Percentiles rank a stretch among this genome's conserved stretches.
phyloP scores from a whole-genome alignment of 2,113 vertebrate genomes.

The Plectropomus leopardus region DNA sequence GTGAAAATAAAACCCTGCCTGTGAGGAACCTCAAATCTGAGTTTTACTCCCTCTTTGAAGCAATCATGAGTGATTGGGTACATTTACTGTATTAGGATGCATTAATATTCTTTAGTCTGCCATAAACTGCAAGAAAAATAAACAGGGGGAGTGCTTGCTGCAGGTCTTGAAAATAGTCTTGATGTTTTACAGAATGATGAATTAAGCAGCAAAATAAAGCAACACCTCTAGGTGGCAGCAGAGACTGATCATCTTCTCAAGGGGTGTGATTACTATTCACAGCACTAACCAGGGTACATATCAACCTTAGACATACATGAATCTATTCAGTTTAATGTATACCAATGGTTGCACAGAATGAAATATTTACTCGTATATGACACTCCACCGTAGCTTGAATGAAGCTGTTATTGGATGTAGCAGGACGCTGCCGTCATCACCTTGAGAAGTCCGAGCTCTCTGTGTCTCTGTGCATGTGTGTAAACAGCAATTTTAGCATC shows the following conservation, averaged over 20 bases:
- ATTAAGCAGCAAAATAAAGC: not conserved
- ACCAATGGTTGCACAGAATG: slow-evolving; percentile 36
- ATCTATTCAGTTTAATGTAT: slow-evolving; percentile 65
- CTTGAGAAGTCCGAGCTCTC: slow-evolving; percentile 30
- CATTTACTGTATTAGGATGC: slow-evolving; percentile 33
- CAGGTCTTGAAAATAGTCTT: slow-evolving; percentile 38
- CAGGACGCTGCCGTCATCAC: slow-evolving; percentile 48
- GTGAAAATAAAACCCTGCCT: slow-evolving; percentile 45
- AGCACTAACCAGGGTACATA: slow-evolving; percentile 62
- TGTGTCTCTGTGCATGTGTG: slow-evolving; percentile 4
- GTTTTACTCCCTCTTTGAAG: slow-evolving; percentile 47
- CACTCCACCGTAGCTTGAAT: slow-evolving; percentile 14
- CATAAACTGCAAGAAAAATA: slow-evolving; percentile 26
- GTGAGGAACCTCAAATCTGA: slow-evolving; percentile 42
- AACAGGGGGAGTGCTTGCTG: slow-evolving; percentile 4
- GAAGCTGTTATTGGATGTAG: slow-evolving; percentile 24
- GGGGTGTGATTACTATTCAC: slow-evolving; percentile 65
- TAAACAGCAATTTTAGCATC: slow-evolving; percentile 34
- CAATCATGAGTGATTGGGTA: slow-evolving; percentile 50
- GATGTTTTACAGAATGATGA: slow-evolving; percentile 45
- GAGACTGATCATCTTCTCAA: slow-evolving; percentile 61
- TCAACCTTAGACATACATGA: slow-evolving; percentile 55
- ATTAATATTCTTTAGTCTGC: slow-evolving; percentile 39
- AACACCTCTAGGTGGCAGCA: slow-evolving; percentile 75
- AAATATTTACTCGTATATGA: slow-evolving; percentile 56